Evolutionary conservation across 2,113 vertebrate species (phyloP).

Genomic region (Strix aluco): DNA sequence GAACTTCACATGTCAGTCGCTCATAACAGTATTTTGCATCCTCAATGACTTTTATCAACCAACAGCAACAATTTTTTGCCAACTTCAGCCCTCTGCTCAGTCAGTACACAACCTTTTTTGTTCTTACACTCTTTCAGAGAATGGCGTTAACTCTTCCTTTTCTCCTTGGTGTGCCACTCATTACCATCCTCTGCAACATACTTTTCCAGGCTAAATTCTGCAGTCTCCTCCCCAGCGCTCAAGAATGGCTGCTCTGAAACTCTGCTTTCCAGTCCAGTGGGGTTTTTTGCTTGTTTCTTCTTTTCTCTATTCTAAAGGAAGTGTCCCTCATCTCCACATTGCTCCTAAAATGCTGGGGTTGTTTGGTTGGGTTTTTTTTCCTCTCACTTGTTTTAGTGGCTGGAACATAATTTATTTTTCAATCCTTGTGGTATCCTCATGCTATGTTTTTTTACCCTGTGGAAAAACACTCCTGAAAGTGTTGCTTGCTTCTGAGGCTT

Average conservation of each 20-base stretch:
- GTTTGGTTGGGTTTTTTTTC: background rate
- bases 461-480: background rate
- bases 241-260: background rate
- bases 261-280: background rate
- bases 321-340: background rate
- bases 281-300: background rate
- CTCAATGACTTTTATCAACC: background rate
- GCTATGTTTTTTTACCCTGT: background rate
- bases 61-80: background rate
- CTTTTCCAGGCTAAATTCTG: background rate
- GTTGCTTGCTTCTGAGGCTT: background rate
- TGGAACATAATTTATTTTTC: background rate
- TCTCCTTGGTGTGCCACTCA: background rate
- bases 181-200: background rate
- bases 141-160: background rate
- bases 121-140: background rate
- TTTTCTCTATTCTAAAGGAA: background rate
- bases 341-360: background rate
- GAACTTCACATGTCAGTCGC: background rate
- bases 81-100: background rate
- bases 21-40: background rate
- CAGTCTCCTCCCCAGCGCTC: background rate
- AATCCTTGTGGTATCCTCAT: background rate
- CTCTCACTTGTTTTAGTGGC: background rate
- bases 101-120: background rate